Conservation (phyloP, 2,797 vertebrate species). For the Gadopsis bispinosus region DNA sequence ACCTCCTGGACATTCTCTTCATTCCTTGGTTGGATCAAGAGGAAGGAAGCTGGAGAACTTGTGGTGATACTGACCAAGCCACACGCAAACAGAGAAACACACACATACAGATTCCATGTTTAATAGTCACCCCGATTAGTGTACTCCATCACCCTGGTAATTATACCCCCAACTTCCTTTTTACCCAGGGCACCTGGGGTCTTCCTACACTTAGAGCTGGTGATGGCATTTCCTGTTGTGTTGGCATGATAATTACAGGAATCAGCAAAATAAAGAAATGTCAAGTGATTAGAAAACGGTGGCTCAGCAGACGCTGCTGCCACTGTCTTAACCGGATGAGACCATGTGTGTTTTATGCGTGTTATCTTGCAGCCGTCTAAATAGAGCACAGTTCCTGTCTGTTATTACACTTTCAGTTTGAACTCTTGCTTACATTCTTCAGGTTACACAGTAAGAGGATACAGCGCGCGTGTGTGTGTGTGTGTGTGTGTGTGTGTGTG, state of each 20-base stretch:
- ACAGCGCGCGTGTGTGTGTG: not conserved
- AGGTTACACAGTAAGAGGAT: slow-evolving; percentile 20
- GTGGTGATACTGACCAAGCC: slow-evolving; percentile 45
- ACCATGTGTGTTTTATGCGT: not conserved
- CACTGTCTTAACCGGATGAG: slow-evolving; percentile 6
- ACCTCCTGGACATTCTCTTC: slow-evolving; percentile 14
- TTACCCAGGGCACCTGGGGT: slow-evolving; percentile 56
- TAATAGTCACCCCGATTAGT: slow-evolving; percentile 66
- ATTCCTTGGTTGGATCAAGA: slow-evolving; percentile 30
- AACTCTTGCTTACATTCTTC: slow-evolving; percentile 31
- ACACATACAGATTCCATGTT: slow-evolving; percentile 51
- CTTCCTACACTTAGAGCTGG: slow-evolving; percentile 31
- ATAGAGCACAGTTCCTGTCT: not conserved
- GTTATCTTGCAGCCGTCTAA: slow-evolving; percentile 2
- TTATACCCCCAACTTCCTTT: slow-evolving; percentile 65
- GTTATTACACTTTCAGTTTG: slow-evolving; percentile 14
- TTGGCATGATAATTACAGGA: slow-evolving; percentile 48
- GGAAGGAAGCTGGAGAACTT: slow-evolving; percentile 58
- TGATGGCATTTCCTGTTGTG: slow-evolving; percentile 57
- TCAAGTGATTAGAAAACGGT: slow-evolving; percentile 31
- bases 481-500: not conserved
- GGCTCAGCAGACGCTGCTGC: slow-evolving; percentile 5
- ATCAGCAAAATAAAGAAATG: slow-evolving; percentile 30
- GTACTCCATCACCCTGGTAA: slow-evolving; percentile 45
- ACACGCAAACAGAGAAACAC: slow-evolving; percentile 11